Conservation (phyloP, 2,113 vertebrate species). For the Cyprinodon tularosa region DNA sequence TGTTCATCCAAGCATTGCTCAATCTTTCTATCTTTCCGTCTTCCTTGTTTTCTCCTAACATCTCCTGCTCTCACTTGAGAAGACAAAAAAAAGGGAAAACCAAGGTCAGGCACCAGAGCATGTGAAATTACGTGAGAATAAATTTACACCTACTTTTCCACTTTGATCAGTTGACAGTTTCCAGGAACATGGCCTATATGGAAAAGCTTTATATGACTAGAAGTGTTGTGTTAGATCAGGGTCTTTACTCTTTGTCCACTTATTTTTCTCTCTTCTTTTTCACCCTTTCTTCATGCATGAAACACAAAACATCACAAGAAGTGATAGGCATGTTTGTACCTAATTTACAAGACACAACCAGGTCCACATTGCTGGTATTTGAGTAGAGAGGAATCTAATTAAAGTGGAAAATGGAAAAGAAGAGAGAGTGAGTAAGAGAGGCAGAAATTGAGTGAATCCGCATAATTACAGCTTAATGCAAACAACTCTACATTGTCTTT, state of each 20-base stretch:
- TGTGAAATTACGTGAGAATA: constrained; percentile 61
- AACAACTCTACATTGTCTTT: constrained; percentile 76
- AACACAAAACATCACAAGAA: constrained; percentile 22
- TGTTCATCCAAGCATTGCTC: constrained; percentile 54
- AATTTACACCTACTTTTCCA: constrained; percentile 68
- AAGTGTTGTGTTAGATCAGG: constrained; percentile 44
- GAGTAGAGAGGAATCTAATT: constrained; percentile 67
- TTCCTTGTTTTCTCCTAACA: not conserved
- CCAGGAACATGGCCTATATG: constrained; percentile 63
- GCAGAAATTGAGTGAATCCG: constrained; percentile 61
- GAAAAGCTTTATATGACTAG: constrained; percentile 52
- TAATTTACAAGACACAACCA: constrained; percentile 57
- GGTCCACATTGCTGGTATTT: constrained; percentile 59
- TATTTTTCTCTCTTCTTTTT: not conserved
- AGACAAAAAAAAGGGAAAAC: constrained; percentile 32
- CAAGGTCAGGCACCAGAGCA: constrained; percentile 66
- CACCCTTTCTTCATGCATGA: not conserved
- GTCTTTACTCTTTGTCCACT: constrained; percentile 6
- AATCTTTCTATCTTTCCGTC: constrained; percentile 21
- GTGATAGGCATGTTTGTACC: constrained; percentile 15
- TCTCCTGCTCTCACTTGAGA: constrained; percentile 27
- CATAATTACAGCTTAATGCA: constrained; percentile 79
- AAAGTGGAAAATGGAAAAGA: constrained; percentile 65
- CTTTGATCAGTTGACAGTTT: constrained; percentile 58
- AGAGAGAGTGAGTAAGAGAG: constrained; percentile 29